phyloP scores from a whole-genome alignment of 1,140 invertebrate species.

The Streblospio benedicti region DNA sequence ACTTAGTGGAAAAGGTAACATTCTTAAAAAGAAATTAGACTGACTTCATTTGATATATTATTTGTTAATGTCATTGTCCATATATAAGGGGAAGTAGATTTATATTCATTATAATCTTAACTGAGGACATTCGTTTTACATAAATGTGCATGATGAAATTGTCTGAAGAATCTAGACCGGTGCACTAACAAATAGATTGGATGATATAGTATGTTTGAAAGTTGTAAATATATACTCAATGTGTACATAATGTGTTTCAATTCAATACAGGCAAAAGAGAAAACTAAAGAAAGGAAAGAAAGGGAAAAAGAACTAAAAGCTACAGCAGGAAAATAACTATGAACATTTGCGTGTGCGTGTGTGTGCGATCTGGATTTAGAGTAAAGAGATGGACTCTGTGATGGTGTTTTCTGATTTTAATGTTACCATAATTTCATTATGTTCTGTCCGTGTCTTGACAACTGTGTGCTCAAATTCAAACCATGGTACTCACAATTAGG shows the following conservation, averaged over 20 bases:
- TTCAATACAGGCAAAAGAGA: slow-evolving; percentile 2
- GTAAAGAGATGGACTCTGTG: too few species aligned
- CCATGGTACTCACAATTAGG: too few species aligned
- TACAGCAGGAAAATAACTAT: neutral
- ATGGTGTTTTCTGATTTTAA: too few species aligned
- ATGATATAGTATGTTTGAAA: neutral
- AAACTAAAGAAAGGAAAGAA: slow-evolving; percentile 3
- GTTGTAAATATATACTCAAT: neutral
- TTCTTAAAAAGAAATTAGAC: neutral
- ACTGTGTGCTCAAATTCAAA: too few species aligned
- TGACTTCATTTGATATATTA: neutral
- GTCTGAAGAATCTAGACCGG: neutral
- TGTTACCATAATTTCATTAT: too few species aligned
- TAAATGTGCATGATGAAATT: neutral
- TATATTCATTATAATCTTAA: neutral
- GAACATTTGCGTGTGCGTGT: too few species aligned
- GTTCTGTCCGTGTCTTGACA: too few species aligned
- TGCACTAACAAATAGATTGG: neutral
- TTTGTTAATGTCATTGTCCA: neutral
- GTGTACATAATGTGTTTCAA: neutral
- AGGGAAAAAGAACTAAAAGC: slow-evolving; percentile 1
- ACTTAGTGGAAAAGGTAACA: slow-evolving; percentile 41
- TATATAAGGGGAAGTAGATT: neutral
- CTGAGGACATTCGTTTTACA: neutral
- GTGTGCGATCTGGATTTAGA: too few species aligned